phyloP scores from a whole-genome alignment of 2,797 vertebrate genomes.

The Cossypha dichroa region DNA sequence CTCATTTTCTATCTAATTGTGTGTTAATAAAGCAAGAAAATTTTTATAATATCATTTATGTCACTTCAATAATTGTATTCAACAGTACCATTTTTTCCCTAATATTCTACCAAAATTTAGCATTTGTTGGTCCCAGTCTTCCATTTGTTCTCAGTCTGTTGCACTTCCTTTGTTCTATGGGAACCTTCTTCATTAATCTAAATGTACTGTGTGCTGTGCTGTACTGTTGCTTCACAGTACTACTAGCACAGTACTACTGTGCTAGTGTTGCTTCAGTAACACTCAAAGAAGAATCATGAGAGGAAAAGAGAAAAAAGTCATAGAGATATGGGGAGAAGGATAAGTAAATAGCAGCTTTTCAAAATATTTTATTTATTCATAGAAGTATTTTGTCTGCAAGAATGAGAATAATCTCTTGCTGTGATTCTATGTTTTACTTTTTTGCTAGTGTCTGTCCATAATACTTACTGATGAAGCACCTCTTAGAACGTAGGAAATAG shows the following conservation, averaged over 20 bases:
- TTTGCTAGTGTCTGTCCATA: background rate
- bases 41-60: background rate
- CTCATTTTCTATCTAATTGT: background rate
- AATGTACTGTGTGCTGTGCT: background rate
- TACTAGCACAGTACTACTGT: too few species aligned
- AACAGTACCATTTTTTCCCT: background rate
- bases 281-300: background rate
- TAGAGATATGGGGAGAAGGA: background rate
- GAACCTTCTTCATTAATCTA: background rate
- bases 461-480: background rate
- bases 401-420: background rate
- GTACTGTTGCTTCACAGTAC: background rate
- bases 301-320: background rate
- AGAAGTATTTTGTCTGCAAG: background rate
- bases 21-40: background rate
- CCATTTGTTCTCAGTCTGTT: background rate
- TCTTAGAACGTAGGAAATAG: background rate
- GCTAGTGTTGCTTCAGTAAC: too few species aligned
- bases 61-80: background rate
- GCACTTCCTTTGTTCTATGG: background rate
- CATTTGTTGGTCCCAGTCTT: background rate
- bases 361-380: background rate
- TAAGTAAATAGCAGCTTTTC: background rate
- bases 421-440: background rate
- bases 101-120: background rate